Evolutionary conservation across 2,888 invertebrate species (phyloP), one percentile per base, ranked within the genome.

Genomic region (Pseudoips prasinana): DNA sequence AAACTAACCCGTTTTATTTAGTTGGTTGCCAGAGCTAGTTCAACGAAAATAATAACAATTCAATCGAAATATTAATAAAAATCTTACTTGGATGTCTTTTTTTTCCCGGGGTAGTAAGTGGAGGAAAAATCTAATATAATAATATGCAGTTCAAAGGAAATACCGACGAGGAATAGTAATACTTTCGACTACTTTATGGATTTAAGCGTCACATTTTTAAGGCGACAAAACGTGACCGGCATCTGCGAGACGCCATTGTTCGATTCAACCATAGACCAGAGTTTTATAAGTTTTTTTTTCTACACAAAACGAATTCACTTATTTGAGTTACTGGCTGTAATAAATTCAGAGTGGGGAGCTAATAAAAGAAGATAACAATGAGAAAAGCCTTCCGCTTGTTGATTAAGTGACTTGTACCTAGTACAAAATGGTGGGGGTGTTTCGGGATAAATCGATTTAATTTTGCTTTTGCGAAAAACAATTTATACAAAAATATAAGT

Each of bases 171-270:
- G 78, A 82, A 84, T 81, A 80, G 80, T 79, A 83, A 82, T 81
- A 78, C 79, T 77, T 75, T 66, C 64, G 61, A 75, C 77, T 83
- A 81, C 80, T 85, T 81, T 82, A 84, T 85, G 71, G 82, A 84
- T 82, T 86, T 82, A 80, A 82, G 74, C 76, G 79, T 62, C 74
- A 80, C 78, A 83, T 84, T 86, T 85, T 85, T 84, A 86, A 85
- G 85, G 81, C 79, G 81, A 77, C 73, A 67, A 68, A 64, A 86
- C 86, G 87, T 87, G 87, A 78, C 74, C 67, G 38, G 86, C 73
- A 74, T 85, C 54, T 58, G 50, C 40, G 64, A 74, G 58, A 44
- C 58, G 23, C 72, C 82, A 83, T 85, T 87, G 84, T 86, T 83
- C 77, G 71, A 70, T 74, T 67, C 70, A 70, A 64, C 63, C 74